These are phyloP conservation scores for Carduelis carduelis DNA, from an alignment of 2,797 vertebrate species.

Conservation along the genomic window DNA sequence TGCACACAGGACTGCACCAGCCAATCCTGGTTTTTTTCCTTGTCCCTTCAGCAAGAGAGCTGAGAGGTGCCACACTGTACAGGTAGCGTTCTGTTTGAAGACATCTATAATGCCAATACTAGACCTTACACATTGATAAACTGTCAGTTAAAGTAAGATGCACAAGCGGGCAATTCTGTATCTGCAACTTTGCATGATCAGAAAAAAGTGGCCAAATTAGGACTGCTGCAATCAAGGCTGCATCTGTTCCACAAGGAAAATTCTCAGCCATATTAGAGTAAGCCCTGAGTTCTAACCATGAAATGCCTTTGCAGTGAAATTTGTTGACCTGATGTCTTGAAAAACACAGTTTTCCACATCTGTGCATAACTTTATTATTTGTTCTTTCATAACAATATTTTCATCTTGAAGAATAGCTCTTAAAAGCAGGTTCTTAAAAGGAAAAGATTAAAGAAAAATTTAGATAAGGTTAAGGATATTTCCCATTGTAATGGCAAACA, in stretches of 20 bases:
- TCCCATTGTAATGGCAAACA: background rate
- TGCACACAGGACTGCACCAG: background rate
- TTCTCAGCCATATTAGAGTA: background rate
- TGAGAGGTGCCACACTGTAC: background rate
- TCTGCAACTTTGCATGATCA: background rate
- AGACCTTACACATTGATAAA: background rate
- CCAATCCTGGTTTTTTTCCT: background rate
- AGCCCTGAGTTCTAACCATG: background rate
- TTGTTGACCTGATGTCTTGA: background rate
- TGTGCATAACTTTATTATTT: background rate
- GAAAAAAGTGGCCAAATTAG: background rate
- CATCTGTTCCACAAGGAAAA: background rate
- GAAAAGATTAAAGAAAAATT: background rate
- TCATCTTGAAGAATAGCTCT: background rate
- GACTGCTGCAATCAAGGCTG: background rate
- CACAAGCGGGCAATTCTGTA: background rate
- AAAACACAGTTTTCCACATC: background rate
- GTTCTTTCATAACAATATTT: background rate
- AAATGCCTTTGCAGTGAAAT: slow-evolving; percentile 15
- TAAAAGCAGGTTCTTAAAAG: background rate
- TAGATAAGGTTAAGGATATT: background rate
- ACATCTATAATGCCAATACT: background rate
- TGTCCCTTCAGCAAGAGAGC: background rate
- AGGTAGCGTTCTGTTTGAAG: background rate
- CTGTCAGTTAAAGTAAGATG: background rate